These are phyloP conservation scores for Pteromalus puparum DNA, from an alignment of 1,140 invertebrate species.

Conservation along the genomic window DNA sequence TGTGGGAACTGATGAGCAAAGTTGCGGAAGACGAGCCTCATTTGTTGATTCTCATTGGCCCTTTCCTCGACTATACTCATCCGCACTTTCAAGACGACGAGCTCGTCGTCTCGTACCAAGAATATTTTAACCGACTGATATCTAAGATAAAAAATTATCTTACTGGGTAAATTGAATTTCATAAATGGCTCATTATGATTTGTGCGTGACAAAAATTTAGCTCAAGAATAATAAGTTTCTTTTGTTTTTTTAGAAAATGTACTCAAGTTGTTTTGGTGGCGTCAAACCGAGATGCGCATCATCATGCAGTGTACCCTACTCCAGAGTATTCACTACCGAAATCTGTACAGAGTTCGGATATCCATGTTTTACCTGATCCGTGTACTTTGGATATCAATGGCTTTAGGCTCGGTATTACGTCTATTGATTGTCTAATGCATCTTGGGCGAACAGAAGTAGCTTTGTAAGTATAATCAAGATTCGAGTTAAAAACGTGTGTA, in stretches of 20 bases:
- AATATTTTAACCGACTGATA: constrained; percentile 83
- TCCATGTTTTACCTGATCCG: constrained; percentile 86
- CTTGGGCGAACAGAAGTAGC: constrained; percentile 86
- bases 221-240: background rate
- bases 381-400: constrained; percentile 86
- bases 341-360: constrained; percentile 75
- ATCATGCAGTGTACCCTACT: constrained; percentile 88
- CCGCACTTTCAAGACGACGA: constrained; percentile 75
- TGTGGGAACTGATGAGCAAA: constrained; percentile 85
- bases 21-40: constrained; percentile 84
- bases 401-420: constrained; percentile 85
- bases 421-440: constrained; percentile 89
- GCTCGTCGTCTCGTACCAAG: constrained; percentile 78
- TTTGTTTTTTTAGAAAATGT: constrained; percentile 74
- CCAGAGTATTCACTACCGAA: constrained; percentile 77
- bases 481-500: constrained; percentile 28
- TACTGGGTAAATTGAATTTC: constrained; percentile 70
- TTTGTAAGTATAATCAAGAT: constrained; percentile 76
- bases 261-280: constrained; percentile 86
- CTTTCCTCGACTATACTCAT: constrained; percentile 86
- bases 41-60: constrained; percentile 87
- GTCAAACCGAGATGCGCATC: constrained; percentile 85
- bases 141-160: constrained; percentile 78
- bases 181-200: background rate
- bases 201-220: background rate